These are phyloP conservation scores for Chaitophorus viminalis DNA, from an alignment of 2,888 invertebrate genomes.

Conservation along the genomic window DNA sequence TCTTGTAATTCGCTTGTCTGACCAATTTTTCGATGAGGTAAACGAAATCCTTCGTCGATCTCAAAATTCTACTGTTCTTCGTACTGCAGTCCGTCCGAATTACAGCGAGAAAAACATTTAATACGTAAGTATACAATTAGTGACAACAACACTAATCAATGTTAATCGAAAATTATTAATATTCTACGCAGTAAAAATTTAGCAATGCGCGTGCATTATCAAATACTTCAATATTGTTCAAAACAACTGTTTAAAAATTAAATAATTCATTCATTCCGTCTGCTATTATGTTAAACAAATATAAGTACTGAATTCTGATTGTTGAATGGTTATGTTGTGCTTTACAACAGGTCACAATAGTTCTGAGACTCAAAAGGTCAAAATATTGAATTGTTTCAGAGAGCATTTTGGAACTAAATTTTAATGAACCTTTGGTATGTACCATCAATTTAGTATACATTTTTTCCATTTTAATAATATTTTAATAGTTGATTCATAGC, in stretches of 20 bases:
- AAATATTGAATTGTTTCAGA: too few species aligned
- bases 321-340: not conserved
- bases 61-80: not conserved
- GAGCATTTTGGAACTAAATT: too few species aligned
- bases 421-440: too few species aligned
- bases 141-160: not conserved
- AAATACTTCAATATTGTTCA: too few species aligned
- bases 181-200: not conserved
- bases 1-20: conserved; percentile 26
- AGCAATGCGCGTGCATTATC: not conserved
- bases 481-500: too few species aligned
- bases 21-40: conserved; percentile 2
- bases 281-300: too few species aligned
- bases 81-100: not conserved
- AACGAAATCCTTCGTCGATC: not conserved
- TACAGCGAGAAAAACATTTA: not conserved
- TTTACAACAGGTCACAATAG: too few species aligned
- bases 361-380: too few species aligned
- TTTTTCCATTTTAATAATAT: too few species aligned
- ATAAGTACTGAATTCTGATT: not conserved
- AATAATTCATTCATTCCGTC: too few species aligned
- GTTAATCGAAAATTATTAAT: not conserved
- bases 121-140: not conserved
- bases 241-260: too few species aligned
- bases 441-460: too few species aligned